phyloP scores from a whole-genome alignment of 2,888 invertebrate genomes.

The Argyresthia goedartella region DNA sequence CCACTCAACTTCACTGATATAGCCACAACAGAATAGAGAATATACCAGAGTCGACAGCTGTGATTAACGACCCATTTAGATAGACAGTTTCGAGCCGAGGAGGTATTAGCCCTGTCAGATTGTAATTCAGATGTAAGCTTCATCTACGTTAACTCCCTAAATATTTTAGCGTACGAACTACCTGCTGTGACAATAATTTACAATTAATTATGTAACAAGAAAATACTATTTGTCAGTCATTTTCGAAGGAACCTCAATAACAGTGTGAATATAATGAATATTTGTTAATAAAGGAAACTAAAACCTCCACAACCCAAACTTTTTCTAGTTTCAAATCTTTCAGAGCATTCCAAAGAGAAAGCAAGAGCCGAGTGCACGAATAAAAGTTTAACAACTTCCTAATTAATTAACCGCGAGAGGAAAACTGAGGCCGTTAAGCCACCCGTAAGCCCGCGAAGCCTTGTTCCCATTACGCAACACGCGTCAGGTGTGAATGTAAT shows the following conservation, averaged over 20 bases:
- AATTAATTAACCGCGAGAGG: neutral
- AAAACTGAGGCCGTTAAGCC: no score
- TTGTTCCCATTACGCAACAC: neutral
- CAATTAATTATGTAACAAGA: no score
- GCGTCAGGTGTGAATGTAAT: conserved; percentile 30
- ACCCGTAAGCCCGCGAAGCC: neutral
- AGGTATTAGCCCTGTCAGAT: neutral
- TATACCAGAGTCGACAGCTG: neutral
- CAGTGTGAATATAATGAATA: no score
- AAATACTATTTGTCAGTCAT: no score
- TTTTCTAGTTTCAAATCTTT: neutral
- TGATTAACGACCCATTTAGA: neutral
- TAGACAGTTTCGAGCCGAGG: neutral
- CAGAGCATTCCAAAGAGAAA: neutral
- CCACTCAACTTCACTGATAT: no score
- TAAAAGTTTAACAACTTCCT: neutral
- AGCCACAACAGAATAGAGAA: neutral
- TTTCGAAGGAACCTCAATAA: no score
- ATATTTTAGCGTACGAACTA: no score
- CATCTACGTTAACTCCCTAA: no score
- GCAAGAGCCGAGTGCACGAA: no score
- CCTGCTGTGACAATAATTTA: no score
- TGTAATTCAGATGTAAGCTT: no score
- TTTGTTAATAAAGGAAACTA: no score
- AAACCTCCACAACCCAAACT: neutral